These are phyloP conservation scores for Apamea crenata DNA, from an alignment of 2,888 invertebrate genomes.

Conservation along the genomic window DNA sequence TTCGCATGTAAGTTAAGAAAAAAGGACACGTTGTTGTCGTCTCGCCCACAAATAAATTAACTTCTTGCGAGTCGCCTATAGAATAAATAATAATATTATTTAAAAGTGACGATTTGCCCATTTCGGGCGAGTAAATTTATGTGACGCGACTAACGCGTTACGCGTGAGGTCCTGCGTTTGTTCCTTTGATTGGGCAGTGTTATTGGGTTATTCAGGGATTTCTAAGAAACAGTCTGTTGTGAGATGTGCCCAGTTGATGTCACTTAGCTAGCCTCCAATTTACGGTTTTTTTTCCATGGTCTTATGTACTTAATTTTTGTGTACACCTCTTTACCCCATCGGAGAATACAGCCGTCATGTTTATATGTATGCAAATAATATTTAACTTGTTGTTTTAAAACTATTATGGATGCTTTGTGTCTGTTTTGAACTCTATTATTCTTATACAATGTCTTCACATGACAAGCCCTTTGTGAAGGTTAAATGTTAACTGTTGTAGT, in stretches of 20 bases:
- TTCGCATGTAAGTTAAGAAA: too few species aligned
- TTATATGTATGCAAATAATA: background rate
- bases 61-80: too few species aligned
- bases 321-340: background rate
- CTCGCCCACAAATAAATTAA: too few species aligned
- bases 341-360: background rate
- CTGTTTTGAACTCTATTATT: background rate
- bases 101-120: too few species aligned
- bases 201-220: background rate
- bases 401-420: background rate
- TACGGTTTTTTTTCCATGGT: too few species aligned
- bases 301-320: background rate
- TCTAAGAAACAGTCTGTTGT: background rate
- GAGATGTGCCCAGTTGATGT: background rate
- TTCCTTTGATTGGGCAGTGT: background rate
- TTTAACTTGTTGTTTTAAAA: background rate
- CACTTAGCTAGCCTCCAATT: background rate
- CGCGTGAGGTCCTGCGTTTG: background rate
- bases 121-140: too few species aligned
- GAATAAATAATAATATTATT: too few species aligned
- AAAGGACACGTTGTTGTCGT: too few species aligned
- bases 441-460: conserved; percentile 17
- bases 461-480: conserved; percentile 31
- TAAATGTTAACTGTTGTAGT: conserved; percentile 20
- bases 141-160: too few species aligned